These are phyloP conservation scores for Corythaeola cristata DNA, from an alignment of 2,113 vertebrate species.

Conservation along the genomic window DNA sequence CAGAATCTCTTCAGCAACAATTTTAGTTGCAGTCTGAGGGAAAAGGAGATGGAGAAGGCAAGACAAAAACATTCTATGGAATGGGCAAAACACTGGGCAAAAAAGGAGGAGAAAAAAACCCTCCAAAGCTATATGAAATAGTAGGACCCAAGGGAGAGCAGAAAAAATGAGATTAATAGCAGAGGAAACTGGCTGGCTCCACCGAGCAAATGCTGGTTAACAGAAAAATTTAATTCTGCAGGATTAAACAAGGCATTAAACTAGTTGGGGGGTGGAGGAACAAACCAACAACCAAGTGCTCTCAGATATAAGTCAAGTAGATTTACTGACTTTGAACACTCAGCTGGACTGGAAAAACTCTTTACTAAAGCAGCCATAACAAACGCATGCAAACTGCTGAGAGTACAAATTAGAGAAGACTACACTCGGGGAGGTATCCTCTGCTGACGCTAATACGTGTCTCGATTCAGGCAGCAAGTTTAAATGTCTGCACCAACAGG, in stretches of 20 bases:
- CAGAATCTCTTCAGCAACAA: not conserved
- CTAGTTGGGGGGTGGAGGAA: not conserved
- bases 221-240: slow-evolving; percentile 36
- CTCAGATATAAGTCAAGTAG: not conserved
- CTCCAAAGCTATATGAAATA: not conserved
- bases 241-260: slow-evolving; percentile 14
- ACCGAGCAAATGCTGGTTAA: not conserved
- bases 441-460: not conserved
- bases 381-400: not conserved
- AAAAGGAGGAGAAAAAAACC: not conserved
- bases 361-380: not conserved
- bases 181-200: not conserved
- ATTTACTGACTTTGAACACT: not conserved
- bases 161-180: not conserved
- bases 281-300: not conserved
- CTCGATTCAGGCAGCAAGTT: not conserved
- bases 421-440: not conserved
- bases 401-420: not conserved
- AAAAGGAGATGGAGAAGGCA: not conserved
- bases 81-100: not conserved
- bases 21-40: not conserved
- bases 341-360: not conserved
- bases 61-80: not conserved
- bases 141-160: not conserved
- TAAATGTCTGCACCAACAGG: not conserved